Base-by-base conservation (phyloP, 2,113 vertebrate species). In the Diphyllodes magnificus region DNA sequence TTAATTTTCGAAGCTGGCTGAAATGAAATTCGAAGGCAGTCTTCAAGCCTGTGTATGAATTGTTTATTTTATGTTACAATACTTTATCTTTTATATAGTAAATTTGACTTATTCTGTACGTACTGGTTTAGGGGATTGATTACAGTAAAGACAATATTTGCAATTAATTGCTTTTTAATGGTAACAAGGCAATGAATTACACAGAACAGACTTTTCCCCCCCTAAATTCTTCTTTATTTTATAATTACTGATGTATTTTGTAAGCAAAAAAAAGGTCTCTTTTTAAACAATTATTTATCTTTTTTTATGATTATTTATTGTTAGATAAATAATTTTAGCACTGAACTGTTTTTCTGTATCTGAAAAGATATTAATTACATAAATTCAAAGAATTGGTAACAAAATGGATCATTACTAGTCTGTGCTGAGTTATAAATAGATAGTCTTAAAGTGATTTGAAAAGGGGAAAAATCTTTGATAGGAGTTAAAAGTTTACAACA, bases 151-250 rank as follows among this genome's bases (percentile, higher is more conserved):
- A 33, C 13, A 66, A 2, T 60, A 84, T 68, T 87, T 87, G 30
- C 16, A 22, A 7, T 68, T 56, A 64, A 59, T 60, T 84, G 4
- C 30, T 68, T 91, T 82, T 66, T 63, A 86, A 47, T 84, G 33
- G 7, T 70, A 70, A 42, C 15, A 63, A 66, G 8, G 6, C 22
- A 76, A 21, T 9, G 9, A 69, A 53, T 76, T 87, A 47, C 28
- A 76, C 10, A 77, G 35, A 69, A 20, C 3, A 33, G 50, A 70
- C 10, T 3, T 30, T 15, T 30, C 0, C 0, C 4, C 5, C 14
- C 7, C 10, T 4, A 27, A 56, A 8, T n/a, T 18, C 39, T 79
- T 17, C 20, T 71, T 75, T n/a, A 10, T 79, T 85, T 90, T 90
- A 47, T 37, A 69, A 49, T 85, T 65, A 37, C 7, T 64, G 15